Percentiles rank a stretch among this genome's conserved stretches.
phyloP scores from a whole-genome alignment of 2,797 vertebrate species.

The Leucoraja ocellata region DNA sequence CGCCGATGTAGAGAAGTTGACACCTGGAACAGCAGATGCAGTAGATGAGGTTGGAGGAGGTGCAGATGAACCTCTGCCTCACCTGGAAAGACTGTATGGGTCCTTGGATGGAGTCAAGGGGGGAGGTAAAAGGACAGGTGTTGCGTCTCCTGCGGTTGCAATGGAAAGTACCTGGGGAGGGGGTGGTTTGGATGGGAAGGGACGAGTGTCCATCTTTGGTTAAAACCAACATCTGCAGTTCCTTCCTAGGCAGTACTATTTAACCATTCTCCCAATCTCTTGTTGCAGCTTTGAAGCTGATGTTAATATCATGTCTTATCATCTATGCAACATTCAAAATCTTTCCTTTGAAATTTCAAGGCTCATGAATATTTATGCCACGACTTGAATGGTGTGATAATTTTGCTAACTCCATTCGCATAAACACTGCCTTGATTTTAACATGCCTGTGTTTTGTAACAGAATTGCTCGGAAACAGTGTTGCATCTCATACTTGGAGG shows the following conservation, averaged over 20 bases:
- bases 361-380: neutral
- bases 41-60: too few species aligned
- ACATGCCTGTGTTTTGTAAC: slow-evolving; percentile 38
- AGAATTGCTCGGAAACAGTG: slow-evolving; percentile 80
- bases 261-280: neutral
- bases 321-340: neutral
- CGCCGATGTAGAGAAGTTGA: too few species aligned
- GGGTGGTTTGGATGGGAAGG: too few species aligned
- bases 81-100: too few species aligned
- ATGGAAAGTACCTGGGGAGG: too few species aligned
- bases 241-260: too few species aligned
- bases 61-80: too few species aligned
- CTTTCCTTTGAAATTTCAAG: neutral
- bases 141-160: too few species aligned
- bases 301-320: neutral
- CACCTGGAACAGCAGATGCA: too few species aligned
- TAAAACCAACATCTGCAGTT: neutral
- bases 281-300: neutral
- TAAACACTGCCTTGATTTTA: neutral
- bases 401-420: neutral
- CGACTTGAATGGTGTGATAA: neutral
- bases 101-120: too few species aligned
- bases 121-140: too few species aligned
- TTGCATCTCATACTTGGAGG: slow-evolving; percentile 68
- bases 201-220: too few species aligned